These are phyloP conservation scores for Drosophila fungiperda DNA, from an alignment of 2,888 invertebrate genomes.

Conservation along the genomic window DNA sequence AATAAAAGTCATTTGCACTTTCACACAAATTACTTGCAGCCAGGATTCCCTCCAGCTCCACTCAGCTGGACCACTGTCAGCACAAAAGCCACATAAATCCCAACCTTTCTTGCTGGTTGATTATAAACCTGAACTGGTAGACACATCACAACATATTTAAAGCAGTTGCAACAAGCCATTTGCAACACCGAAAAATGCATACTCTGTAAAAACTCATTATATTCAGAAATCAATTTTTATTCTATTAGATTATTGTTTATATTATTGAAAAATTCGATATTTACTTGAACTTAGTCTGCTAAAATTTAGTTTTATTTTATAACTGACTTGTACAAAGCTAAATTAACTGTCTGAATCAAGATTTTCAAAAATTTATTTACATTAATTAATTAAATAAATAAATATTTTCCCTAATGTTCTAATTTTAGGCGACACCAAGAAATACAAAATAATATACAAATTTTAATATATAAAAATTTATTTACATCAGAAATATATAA, in stretches of 20 bases:
- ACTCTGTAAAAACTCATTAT: slow-evolving; percentile 12
- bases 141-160: slow-evolving; percentile 36
- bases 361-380: not conserved
- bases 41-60: slow-evolving; percentile 17
- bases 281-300: too few relatives aligned
- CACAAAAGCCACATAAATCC: slow-evolving; percentile 65
- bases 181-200: slow-evolving; percentile 2
- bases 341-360: not conserved
- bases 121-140: slow-evolving; percentile 55
- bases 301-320: not conserved
- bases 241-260: too few relatives aligned
- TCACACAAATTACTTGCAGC: slow-evolving; percentile 75
- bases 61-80: slow-evolving; percentile 21
- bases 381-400: too few relatives aligned
- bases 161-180: not conserved
- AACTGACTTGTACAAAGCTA: not conserved
- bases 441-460: too few relatives aligned
- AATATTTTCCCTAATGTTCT: too few relatives aligned
- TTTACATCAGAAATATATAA: too few relatives aligned
- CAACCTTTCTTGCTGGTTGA: slow-evolving; percentile 56
- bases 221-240: too few relatives aligned
- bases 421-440: too few relatives aligned
- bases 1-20: slow-evolving; percentile 76
- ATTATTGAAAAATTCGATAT: too few relatives aligned
- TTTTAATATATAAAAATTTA: too few relatives aligned